Evolutionary conservation across 2,888 invertebrate species (phyloP), one percentile per base, ranked within the genome.

Genomic region (Phengaris alcon): DNA sequence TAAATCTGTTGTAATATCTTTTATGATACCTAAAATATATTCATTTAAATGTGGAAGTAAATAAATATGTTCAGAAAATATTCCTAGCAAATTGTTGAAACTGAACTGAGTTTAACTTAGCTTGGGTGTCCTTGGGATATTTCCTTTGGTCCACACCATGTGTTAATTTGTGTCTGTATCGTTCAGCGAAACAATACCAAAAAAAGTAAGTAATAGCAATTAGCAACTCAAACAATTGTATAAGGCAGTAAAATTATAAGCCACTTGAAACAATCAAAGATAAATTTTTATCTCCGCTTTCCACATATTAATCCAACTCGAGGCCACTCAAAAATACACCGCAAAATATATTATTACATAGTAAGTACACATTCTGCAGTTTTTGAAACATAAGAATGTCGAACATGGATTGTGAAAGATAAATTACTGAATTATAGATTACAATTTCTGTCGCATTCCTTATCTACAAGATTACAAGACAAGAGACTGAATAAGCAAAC

Each of bases 101-200:
- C 10, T 52, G 52, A 52, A 12, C 12, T 64, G 35, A 44, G 3
- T 35, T 6, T 44, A 35, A 64, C 64, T 64, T 64, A 64, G 12
- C 35, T 10, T 64, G 44, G 64, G 64, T 64, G 35, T 64, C 64
- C 64, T 64, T 64, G 64, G 13, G 35, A 64, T 64, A 44, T 35
- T 44, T 44, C 44, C 64, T 64, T 64, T 35, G 35, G 64, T 64
- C 64, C 64, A 44, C 35, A 13, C 35, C 35, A 12, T 44, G 64
- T 44, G 64, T 44, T 12, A 64, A 35, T 35, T 64, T 64, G 35
- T 9, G 6, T 52, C 52, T 52, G 52, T 52, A 8, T 52, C 35
- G 12, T 12, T 12, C 5, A 64, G 64, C 35, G 35, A 64, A 64
- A 64, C 12, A 15, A 35, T 13, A 64, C 9, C 44, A 64, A 64